Conservation (phyloP, 2,797 vertebrate species). For the Sternotherus odoratus region DNA sequence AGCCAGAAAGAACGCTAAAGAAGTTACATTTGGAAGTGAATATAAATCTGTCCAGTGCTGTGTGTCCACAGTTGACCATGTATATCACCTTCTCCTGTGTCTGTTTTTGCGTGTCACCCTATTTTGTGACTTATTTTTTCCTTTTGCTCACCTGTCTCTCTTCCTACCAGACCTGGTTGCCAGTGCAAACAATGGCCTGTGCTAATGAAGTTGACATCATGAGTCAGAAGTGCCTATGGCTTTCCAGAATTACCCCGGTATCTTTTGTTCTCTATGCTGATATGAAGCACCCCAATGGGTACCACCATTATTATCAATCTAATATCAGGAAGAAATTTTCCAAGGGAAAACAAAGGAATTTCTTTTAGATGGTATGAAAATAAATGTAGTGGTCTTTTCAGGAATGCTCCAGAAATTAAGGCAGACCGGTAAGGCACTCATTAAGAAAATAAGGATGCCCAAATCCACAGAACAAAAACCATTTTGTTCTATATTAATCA, state of each 20-base stretch:
- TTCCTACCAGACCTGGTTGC: neutral
- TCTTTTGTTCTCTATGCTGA: neutral
- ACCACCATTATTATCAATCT: neutral
- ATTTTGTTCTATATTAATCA: neutral
- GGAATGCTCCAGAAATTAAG: neutral
- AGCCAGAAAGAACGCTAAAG: neutral
- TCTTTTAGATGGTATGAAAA: neutral
- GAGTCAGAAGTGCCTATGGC: constrained; percentile 31
- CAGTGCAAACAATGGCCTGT: neutral
- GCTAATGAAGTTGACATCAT: constrained; percentile 12
- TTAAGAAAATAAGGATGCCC: neutral
- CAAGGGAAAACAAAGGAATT: neutral
- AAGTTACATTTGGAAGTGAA: neutral
- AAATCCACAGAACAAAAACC: neutral
- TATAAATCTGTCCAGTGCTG: neutral
- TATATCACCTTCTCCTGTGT: constrained; percentile 15
- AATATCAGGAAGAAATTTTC: neutral
- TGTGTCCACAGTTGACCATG: neutral
- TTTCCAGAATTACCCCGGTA: neutral
- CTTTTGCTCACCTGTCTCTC: constrained; percentile 6
- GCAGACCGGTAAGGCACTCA: neutral
- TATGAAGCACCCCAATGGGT: neutral
- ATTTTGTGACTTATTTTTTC: neutral
- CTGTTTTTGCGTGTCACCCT: constrained; percentile 1
- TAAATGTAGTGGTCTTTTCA: neutral